Evolutionary conservation across 2,113 vertebrate genomes (phyloP).

Genomic region (Climacteris rufus): DNA sequence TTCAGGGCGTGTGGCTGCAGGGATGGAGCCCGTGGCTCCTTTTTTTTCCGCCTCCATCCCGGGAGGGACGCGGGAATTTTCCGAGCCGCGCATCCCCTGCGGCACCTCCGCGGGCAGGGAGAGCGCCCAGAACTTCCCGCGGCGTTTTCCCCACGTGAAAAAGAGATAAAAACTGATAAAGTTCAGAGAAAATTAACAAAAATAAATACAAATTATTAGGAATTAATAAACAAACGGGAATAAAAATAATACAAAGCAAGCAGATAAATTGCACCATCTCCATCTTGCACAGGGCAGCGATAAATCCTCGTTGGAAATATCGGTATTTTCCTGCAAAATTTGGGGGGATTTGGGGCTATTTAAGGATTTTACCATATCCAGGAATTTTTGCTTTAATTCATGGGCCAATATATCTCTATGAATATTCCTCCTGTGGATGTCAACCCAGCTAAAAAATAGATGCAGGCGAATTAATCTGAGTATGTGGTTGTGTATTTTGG

Average conservation of each 20-base stretch:
- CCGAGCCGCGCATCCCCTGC: not conserved
- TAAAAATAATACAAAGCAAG: not conserved
- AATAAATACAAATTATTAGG: not conserved
- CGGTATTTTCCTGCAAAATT: rapidly evolving
- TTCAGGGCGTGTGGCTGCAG: not conserved
- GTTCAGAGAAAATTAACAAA: not conserved
- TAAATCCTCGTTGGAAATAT: not conserved
- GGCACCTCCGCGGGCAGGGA: not conserved
- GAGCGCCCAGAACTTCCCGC: not conserved
- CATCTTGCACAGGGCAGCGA: rapidly evolving
- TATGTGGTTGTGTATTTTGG: not conserved
- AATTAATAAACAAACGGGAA: not conserved
- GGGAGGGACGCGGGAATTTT: not conserved
- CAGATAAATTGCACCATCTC: no score
- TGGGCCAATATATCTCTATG: not conserved
- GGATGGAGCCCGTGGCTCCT: not conserved
- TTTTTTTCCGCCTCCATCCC: not conserved
- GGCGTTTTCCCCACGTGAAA: rapidly evolving
- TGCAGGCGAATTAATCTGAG: not conserved
- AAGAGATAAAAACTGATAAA: not conserved
- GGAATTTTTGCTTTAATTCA: not conserved
- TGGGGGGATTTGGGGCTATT: not conserved
- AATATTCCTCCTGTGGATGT: not conserved
- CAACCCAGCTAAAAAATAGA: rapidly evolving
- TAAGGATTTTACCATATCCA: rapidly evolving